Evolutionary conservation across 2,113 vertebrate species (phyloP).

Genomic region (Scortum barcoo): DNA sequence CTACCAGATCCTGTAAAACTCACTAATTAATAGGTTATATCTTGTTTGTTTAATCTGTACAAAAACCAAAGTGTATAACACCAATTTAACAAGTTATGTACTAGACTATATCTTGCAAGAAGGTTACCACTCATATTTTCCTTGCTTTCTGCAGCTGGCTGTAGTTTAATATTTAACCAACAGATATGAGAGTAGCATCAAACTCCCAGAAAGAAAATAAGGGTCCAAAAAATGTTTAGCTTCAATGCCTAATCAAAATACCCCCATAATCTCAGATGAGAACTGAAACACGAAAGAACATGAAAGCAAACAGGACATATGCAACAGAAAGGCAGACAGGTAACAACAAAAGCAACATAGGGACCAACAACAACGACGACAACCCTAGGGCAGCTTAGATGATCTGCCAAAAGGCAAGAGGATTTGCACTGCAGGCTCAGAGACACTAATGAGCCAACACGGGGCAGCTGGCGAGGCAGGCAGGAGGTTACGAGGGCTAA

Average conservation of each 20-base stretch:
- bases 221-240: neutral
- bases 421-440: constrained; percentile 19
- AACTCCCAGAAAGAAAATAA: neutral
- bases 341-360: neutral
- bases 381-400: neutral
- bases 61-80: too few relatives aligned
- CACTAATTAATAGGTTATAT: neutral
- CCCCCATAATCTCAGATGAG: neutral
- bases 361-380: neutral
- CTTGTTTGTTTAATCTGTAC: too few relatives aligned
- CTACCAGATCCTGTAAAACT: neutral
- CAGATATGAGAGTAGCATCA: neutral
- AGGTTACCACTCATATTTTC: neutral
- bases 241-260: neutral
- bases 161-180: neutral
- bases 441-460: constrained; percentile 36
- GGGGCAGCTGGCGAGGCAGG: constrained; percentile 41
- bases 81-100: too few relatives aligned
- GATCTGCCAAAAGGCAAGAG: constrained; percentile 20
- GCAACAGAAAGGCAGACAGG: neutral
- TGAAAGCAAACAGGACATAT: neutral
- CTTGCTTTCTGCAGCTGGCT: neutral
- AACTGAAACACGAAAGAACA: too few relatives aligned
- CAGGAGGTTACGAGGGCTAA: constrained; percentile 26
- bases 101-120: neutral